phyloP scores from a whole-genome alignment of 2,797 vertebrate genomes.

The Squalus acanthias region DNA sequence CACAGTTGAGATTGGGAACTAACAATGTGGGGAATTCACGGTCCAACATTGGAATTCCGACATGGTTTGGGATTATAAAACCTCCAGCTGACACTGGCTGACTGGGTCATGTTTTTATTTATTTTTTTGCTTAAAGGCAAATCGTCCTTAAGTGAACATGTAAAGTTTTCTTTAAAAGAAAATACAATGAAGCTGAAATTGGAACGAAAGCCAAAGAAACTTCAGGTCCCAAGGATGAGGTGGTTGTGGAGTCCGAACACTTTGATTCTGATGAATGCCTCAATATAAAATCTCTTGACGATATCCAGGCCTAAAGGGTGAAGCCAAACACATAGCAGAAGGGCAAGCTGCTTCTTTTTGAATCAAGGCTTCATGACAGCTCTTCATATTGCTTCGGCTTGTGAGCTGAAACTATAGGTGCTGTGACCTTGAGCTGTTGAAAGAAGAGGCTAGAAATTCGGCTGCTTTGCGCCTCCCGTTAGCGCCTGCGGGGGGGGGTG shows the following conservation, averaged over 20 bases:
- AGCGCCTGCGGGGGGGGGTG: too few species aligned
- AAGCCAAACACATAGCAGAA: not conserved
- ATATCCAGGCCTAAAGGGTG: not conserved
- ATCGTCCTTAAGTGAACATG: not conserved
- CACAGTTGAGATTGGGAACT: not conserved
- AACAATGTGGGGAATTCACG: not conserved
- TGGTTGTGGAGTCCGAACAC: too few species aligned
- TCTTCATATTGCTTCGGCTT: not conserved
- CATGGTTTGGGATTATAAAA: not conserved
- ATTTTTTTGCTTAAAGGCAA: not conserved
- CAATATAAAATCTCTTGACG: not conserved
- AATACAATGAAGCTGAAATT: not conserved
- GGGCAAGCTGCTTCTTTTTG: not conserved
- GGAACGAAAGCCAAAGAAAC: not conserved
- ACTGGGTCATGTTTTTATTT: not conserved
- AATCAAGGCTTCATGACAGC: conserved; percentile 10
- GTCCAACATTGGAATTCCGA: not conserved
- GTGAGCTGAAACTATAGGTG: too few species aligned
- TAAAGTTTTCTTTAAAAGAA: not conserved
- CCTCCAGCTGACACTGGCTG: not conserved
- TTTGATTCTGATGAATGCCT: not conserved
- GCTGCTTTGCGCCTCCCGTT: too few species aligned
- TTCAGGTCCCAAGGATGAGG: not conserved
- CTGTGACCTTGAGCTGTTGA: not conserved
- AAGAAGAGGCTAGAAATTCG: too few species aligned